Base-by-base conservation (phyloP, 2,888 invertebrate species). In the Cataglyphis cursor region DNA sequence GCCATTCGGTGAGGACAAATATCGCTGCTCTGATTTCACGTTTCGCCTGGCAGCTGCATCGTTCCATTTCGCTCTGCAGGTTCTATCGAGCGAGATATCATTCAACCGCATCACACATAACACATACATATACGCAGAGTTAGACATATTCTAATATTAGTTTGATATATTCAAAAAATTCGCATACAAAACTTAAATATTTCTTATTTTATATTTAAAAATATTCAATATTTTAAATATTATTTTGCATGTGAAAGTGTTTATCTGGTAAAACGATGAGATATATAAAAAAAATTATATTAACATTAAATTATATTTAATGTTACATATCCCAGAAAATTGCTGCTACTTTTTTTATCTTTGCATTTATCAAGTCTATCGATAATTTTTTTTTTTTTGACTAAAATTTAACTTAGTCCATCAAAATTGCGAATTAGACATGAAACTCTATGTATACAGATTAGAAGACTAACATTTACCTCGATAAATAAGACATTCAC, bases 1-100 rank as follows among this genome's bases (percentile, higher is more conserved):
- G 57, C 81, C 59, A 82, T 66, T 82, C 65, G 81, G 65, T n/a
- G 66, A 76, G 35, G 81, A 82, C 81, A 82, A 76, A 82, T 65
- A 82, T 75, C 44, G 54, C 74, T 76, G 74, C 35, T n/a, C 54
- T 54, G 62, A 62, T 75, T 75, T 65, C 64, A 75, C 65, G 57
- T 64, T 76, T 82, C 76, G 44, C 65, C 48, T 64, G 65, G 41
- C 76, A 76, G 44, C 65, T 59, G 78, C 59, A 70, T 24, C 31
- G 59, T 70, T 41, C 24, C 38, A 51, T 35, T 66, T 48, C 54
- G 54, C 54, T 57, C 38, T 28, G 59, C 44, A 35, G 59, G 44
- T 15, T 70, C 59, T 78, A 78, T 78, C 78, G 70, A 70, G 78
- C 70, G 72, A 59, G 72, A 70, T 70, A 70, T 44, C 59, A 68